Base-by-base conservation (phyloP, 2,888 invertebrate species). In the Athalia circularis region DNA sequence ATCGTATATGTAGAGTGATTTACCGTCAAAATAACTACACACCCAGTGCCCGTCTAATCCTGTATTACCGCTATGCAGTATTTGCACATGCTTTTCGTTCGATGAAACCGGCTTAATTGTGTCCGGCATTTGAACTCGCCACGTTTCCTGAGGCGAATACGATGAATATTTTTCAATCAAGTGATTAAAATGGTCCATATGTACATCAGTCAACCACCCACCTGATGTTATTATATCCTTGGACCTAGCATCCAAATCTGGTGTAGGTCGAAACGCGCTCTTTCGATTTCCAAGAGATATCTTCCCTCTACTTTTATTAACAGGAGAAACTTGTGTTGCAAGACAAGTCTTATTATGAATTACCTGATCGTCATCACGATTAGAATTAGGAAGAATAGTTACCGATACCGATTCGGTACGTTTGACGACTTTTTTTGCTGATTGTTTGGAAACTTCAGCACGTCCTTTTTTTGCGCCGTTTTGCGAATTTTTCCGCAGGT, bases 41-140 rank as follows among this genome's bases (percentile, higher is more conserved):
- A 74, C 9, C 74, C 74, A 74, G 59, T 74, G 74, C n/a, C 13
- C 47, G 15, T 13, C 68, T 48, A 74, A 29, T 29, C 29, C 29
- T 29, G 29, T 29, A 29, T 29, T 29, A 29, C 29, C 72, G 57
- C 80, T 79, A 54, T 79, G 68, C 77, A 80, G 78, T 15, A 82
- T 79, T 72, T 82, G 82, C 48, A 81, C 70, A 52, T 82, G 81
- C 72, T 77, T 65, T 62, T 75, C n/a, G 67, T 54, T 77, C 13
- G 43, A 59, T 45, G 72, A 48, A n/a, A 80, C 80, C 6, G 79
- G 70, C 13, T 72, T n/a, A 48, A 81, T 81, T 29, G 45, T 62
- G 9, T 67, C 13, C n/a, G 78, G 80, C 29, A 57, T 11, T 61
- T 75, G 48, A 45, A 68, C 64, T 45, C 62, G 9, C 65, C 64